These are phyloP conservation scores for Osmerus eperlanus DNA, from an alignment of 2,113 vertebrate species.

Conservation along the genomic window DNA sequence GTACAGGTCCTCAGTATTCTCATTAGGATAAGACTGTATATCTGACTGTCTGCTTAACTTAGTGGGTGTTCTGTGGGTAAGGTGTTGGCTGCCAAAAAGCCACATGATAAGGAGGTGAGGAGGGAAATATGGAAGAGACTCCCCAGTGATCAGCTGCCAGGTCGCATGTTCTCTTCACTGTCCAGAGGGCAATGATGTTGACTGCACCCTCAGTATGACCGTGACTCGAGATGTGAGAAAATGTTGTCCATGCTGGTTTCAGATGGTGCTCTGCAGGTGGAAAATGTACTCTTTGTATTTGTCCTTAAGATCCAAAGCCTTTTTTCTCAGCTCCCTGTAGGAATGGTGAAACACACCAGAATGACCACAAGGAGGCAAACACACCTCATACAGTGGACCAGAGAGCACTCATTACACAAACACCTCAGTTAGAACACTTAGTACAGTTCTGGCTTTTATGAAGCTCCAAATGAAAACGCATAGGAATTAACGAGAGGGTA, in stretches of 20 bases:
- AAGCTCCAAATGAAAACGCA: too few species aligned
- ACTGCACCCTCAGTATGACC: background rate
- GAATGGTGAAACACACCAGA: background rate
- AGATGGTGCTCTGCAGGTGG: too few species aligned
- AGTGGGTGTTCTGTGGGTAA: background rate
- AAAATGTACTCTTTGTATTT: background rate
- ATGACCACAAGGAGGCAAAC: slow-evolving; percentile 54
- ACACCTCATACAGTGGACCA: slow-evolving; percentile 9
- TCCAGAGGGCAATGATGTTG: background rate
- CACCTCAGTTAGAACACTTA: background rate
- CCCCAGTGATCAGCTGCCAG: background rate
- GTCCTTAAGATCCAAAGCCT: background rate
- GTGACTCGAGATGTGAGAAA: background rate
- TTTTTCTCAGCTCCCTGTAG: background rate
- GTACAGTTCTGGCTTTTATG: too few species aligned
- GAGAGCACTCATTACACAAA: background rate
- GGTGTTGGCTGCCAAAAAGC: background rate
- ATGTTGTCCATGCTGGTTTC: background rate
- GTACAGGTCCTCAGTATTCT: background rate
- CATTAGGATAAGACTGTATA: background rate
- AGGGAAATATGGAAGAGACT: background rate
- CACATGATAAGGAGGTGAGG: background rate
- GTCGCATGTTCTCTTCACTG: background rate
- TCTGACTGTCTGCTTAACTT: background rate
- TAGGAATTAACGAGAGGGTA: too few species aligned